Percentiles rank a stretch among this genome's conserved stretches.
phyloP scores from a whole-genome alignment of 2,888 invertebrate species.

The Ephialtes manifestator region DNA sequence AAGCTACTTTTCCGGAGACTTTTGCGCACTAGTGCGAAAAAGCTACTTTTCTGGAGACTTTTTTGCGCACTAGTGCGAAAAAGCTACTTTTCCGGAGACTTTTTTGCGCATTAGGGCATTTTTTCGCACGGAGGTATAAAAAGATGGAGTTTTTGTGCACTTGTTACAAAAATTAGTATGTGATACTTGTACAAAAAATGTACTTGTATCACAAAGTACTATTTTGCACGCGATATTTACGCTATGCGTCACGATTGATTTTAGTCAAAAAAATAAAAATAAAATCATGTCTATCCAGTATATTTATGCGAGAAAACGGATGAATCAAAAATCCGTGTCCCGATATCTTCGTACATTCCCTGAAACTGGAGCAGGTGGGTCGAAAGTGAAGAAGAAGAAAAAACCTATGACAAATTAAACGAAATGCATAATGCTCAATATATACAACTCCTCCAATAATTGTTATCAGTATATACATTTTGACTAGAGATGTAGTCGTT shows the following conservation, averaged over 20 bases:
- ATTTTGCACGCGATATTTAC: slow-evolving; percentile 10
- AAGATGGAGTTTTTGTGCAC: too few species aligned
- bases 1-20: too few species aligned
- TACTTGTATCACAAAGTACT: too few species aligned
- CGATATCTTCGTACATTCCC: slow-evolving; percentile 40
- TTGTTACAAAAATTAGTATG: too few species aligned
- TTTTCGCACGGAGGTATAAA: too few species aligned
- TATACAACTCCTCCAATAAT: slow-evolving; percentile 55
- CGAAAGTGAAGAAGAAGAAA: slow-evolving; percentile 7
- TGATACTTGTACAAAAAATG: too few species aligned
- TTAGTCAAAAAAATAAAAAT: background rate
- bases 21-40: too few species aligned
- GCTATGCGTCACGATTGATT: background rate
- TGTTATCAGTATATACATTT: slow-evolving; percentile 38
- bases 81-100: too few species aligned
- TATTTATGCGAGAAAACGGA: slow-evolving; percentile 38
- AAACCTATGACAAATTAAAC: slow-evolving; percentile 35
- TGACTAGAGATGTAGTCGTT: slow-evolving; percentile 23
- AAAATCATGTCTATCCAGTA: slow-evolving; percentile 36
- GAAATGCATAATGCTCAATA: slow-evolving; percentile 66
- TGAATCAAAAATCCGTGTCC: background rate
- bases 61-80: too few species aligned
- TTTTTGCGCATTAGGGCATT: too few species aligned
- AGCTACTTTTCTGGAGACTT: too few species aligned
- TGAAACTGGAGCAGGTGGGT: slow-evolving; percentile 17